Evolutionary conservation across 2,113 vertebrate species (phyloP).

Genomic region (Rattus rattus): DNA sequence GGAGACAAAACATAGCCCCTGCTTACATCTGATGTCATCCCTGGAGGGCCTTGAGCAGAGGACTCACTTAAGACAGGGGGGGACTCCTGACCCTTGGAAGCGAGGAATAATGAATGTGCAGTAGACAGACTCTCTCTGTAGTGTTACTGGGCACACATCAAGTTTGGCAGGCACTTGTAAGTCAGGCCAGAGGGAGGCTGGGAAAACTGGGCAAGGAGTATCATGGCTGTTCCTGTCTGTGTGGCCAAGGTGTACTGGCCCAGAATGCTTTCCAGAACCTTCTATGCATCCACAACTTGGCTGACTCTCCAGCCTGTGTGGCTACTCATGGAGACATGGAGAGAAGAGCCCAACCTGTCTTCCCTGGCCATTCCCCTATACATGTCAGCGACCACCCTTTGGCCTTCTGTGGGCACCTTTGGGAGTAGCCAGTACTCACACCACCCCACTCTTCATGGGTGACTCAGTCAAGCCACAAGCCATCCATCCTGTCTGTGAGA

Average conservation of each 20-base stretch:
- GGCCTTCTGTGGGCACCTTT: background rate
- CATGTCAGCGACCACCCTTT: rapidly evolving
- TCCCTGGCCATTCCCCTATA: rapidly evolving
- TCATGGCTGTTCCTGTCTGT: rapidly evolving
- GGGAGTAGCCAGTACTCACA: too few species aligned
- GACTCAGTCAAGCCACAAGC: too few species aligned
- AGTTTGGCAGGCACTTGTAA: background rate
- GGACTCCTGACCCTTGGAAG: background rate
- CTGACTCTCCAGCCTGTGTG: too few species aligned
- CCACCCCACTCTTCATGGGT: rapidly evolving
- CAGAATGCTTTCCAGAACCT: background rate
- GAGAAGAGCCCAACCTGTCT: background rate
- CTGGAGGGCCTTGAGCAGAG: background rate
- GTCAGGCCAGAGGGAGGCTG: background rate
- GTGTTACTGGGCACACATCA: background rate
- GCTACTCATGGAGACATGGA: rapidly evolving
- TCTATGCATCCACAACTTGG: background rate
- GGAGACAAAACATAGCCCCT: background rate
- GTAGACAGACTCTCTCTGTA: rapidly evolving
- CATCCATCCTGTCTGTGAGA: background rate
- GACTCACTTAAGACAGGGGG: rapidly evolving
- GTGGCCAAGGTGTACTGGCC: background rate
- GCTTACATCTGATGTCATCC: background rate
- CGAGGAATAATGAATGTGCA: rapidly evolving
- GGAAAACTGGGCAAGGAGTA: rapidly evolving